Evolutionary conservation across 64 coral and sea anemone genomes (phyloP).

Genomic region (Acropora tenuis): DNA sequence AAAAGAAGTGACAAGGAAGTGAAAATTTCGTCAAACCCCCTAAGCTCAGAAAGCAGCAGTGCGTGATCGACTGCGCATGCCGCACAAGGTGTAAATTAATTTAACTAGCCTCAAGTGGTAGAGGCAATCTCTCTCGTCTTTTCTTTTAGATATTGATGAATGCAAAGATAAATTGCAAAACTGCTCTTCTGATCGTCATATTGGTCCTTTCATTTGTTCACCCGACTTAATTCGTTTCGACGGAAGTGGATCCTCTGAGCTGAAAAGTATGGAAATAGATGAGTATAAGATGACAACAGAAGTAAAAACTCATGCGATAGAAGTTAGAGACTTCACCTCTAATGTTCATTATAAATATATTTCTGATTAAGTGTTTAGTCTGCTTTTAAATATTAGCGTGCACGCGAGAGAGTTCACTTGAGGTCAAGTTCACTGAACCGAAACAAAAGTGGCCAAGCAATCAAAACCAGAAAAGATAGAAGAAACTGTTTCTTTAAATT

Average conservation of each 20-base stretch:
- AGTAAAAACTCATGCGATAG: too few species aligned
- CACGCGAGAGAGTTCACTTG: background rate
- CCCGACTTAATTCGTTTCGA: background rate
- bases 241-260: background rate
- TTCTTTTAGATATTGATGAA: constrained; percentile 12
- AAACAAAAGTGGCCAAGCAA: background rate
- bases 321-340: too few species aligned
- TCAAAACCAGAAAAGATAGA: background rate
- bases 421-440: constrained; percentile 9
- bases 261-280: background rate
- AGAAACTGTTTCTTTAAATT: background rate
- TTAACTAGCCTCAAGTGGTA: too few species aligned
- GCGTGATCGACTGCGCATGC: background rate
- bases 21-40: too few species aligned
- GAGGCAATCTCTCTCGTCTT: background rate
- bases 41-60: too few species aligned
- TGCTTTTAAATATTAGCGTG: background rate
- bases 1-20: too few species aligned
- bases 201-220: background rate
- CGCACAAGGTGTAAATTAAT: background rate
- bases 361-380: too few species aligned
- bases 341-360: too few species aligned
- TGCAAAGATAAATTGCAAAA: background rate
- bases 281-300: background rate
- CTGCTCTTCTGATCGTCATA: background rate